Evolutionary conservation across 2,888 invertebrate genomes (phyloP), one percentile per base, ranked within the genome.

Genomic region (Coelogynopora nodosa): DNA sequence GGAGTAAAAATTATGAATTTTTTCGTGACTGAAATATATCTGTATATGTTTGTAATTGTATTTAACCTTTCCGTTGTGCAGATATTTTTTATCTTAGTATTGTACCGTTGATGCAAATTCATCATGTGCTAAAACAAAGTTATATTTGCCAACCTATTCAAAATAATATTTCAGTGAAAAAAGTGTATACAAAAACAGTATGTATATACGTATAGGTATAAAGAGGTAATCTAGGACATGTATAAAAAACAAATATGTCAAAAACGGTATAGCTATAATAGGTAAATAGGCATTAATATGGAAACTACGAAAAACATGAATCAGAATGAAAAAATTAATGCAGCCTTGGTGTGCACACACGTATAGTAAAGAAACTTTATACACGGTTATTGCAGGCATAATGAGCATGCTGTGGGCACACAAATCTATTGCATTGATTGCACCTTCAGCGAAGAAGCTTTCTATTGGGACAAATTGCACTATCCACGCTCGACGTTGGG

Each of bases 251-350:
- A 74, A 74, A 13, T 23, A 74, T 74, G 74, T 74, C 74, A 74
- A 74, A 74, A 74, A 74, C 27, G 74, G 74, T 74, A 74, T 74
- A 74, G 74, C 74, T 74, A 74, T 74, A n/a, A n/a, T n/a, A 74
- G 74, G 74, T 74, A 74, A 74, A 74, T 74, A 23, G 74, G 74
- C 74, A 74, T 74, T 13, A 74, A 74, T 74, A 74, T 26, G 5
- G 27, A 74, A 74, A 74, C 5, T 74, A 74, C 74, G 74, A 74
- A 74, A 74, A 74, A 74, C 74, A 74, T 74, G 74, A 74, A 74
- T 10, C 74, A 74, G 74, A 74, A 74, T 74, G 2, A 74, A 74
- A 74, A 74, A 74, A 49, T 13, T 74, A 74, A 74, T 74, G 27
- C 74, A 74, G 23, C 74, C 74, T 74, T 74, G 74, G 23, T 74